phyloP scores from a whole-genome alignment of 2,113 vertebrate genomes.

The Corythoichthys intestinalis region DNA sequence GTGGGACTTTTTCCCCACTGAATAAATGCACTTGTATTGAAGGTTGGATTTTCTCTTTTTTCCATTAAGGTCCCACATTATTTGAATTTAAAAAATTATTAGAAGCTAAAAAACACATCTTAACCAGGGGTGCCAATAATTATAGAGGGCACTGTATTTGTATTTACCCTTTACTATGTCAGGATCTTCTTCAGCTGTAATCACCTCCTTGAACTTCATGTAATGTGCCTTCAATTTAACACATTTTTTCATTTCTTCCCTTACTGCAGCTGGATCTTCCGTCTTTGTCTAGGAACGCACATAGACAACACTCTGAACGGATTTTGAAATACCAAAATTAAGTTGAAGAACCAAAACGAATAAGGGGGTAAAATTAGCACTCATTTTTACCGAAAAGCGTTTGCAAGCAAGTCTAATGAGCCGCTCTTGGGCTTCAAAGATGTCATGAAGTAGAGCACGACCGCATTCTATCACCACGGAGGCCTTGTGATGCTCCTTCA shows the following conservation, averaged over 20 bases:
- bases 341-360: background rate
- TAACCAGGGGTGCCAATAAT: no score
- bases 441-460: constrained; percentile 73
- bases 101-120: no score
- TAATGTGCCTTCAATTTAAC: constrained; percentile 75
- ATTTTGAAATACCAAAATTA: background rate
- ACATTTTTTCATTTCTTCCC: constrained; percentile 62
- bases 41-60: no score
- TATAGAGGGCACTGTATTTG: no score
- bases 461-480: constrained; percentile 78
- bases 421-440: constrained; percentile 41
- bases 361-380: background rate
- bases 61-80: no score
- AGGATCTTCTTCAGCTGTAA: constrained; percentile 3
- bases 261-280: constrained; percentile 1
- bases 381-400: constrained; percentile 21
- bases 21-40: no score
- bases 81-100: no score
- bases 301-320: background rate
- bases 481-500: constrained; percentile 76
- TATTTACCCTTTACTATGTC: constrained; percentile 37
- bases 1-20: no score
- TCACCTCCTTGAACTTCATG: constrained; percentile 65
- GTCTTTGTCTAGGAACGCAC: constrained; percentile 24
- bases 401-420: constrained; percentile 13